phyloP scores from a whole-genome alignment of 2,797 vertebrate species.

The Hemitrygon akajei region DNA sequence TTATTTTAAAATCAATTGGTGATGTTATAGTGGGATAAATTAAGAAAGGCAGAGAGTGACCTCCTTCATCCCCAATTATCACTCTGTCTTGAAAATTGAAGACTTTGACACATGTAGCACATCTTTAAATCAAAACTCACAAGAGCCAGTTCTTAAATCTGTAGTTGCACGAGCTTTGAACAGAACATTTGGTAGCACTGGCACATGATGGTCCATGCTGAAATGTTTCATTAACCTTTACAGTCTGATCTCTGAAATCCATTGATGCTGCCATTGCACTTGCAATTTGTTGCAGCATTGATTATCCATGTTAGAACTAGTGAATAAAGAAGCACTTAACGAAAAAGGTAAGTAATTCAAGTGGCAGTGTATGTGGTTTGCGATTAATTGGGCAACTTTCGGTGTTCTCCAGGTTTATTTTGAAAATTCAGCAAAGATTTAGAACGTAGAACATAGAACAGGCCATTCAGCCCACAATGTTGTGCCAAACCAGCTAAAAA shows the following conservation, averaged over 20 bases:
- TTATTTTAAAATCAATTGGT: not conserved
- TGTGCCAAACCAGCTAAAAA: too few species aligned
- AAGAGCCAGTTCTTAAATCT: not conserved
- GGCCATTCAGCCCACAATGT: too few species aligned
- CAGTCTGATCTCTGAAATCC: not conserved
- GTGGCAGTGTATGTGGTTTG: not conserved
- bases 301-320: not conserved
- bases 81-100: not conserved
- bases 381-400: not conserved
- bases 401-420: too few species aligned
- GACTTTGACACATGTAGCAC: not conserved
- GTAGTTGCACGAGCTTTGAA: not conserved
- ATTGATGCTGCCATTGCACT: not conserved
- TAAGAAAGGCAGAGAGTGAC: not conserved
- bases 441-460: too few species aligned
- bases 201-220: not conserved
- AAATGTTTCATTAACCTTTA: slow-evolving; percentile 29
- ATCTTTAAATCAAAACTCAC: not conserved
- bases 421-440: too few species aligned
- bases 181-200: slow-evolving; percentile 16
- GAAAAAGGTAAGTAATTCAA: not conserved
- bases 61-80: not conserved
- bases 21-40: not conserved
- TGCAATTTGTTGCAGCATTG: not conserved
- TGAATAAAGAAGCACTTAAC: not conserved